Percentiles rank a stretch among this genome's conserved stretches.
phyloP scores from a whole-genome alignment of 2,113 vertebrate genomes.

The Sinosuthora webbiana region DNA sequence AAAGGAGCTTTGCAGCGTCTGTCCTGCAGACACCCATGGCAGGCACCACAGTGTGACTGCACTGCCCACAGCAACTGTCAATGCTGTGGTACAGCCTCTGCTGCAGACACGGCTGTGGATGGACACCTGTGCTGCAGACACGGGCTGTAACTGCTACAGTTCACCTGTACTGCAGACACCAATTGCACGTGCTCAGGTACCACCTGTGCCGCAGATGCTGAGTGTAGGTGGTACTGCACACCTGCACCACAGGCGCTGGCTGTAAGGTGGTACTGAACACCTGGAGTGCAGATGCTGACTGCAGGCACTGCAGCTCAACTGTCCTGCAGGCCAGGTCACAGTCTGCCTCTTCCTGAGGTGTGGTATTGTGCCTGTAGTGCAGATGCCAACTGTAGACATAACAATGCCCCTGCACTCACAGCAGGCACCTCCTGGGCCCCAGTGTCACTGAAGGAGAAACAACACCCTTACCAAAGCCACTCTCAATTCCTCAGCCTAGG shows the following conservation, averaged over 20 bases:
- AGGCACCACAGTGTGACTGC: fast-evolving
- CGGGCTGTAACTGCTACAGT: fast-evolving
- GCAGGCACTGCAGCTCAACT: not conserved
- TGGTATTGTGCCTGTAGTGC: fast-evolving
- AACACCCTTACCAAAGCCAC: not conserved
- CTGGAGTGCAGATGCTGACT: not conserved
- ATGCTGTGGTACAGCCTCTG: not conserved
- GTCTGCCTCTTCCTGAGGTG: not conserved
- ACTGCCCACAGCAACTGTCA: fast-evolving
- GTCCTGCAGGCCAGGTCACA: not conserved
- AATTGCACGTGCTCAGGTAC: fast-evolving
- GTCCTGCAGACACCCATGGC: not conserved
- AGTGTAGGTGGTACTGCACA: fast-evolving
- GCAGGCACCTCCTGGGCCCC: not conserved
- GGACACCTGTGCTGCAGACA: not conserved
- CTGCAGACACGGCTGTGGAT: not conserved
- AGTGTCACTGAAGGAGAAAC: not conserved
- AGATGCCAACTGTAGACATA: fast-evolving
- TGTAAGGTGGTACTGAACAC: fast-evolving
- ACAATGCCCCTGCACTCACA: not conserved
- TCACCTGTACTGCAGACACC: not conserved
- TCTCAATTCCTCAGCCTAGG: fast-evolving
- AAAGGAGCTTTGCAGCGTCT: fast-evolving
- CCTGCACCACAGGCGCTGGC: not conserved
- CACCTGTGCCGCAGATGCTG: fast-evolving